A percentile compares a stretch with the other conserved stretches of the same genome.
phyloP scores from a whole-genome alignment of 2,113 vertebrate species.

The Labeo catla region DNA sequence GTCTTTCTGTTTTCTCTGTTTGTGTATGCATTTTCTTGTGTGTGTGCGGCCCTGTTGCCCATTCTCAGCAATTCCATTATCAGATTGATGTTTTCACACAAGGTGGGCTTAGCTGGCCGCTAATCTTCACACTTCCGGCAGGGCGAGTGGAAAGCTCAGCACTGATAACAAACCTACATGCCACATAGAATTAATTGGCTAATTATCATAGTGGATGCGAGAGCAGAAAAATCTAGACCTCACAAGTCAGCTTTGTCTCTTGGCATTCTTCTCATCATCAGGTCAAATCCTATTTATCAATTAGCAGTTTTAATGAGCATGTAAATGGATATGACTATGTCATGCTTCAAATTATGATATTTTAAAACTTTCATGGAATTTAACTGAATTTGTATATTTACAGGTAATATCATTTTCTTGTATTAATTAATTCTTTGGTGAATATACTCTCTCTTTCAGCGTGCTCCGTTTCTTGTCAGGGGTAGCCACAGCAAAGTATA shows the following conservation, averaged over 20 bases:
- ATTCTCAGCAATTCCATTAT: conserved; percentile 16
- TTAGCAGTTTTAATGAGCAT: conserved; percentile 31
- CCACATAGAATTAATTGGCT: conserved; percentile 32
- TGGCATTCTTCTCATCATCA: conserved; percentile 24
- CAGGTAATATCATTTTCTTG: too few species aligned
- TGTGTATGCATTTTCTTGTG: background rate
- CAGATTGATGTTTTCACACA: conserved; percentile 35
- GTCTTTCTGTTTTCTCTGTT: background rate
- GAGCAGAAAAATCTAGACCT: conserved; percentile 17
- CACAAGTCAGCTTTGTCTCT: conserved; percentile 15
- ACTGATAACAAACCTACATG: conserved; percentile 40
- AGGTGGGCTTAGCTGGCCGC: conserved; percentile 20
- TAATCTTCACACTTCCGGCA: conserved; percentile 14
- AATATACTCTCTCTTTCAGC: background rate
- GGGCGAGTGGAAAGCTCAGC: background rate
- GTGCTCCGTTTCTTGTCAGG: background rate
- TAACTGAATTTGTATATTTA: too few species aligned
- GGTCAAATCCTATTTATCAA: conserved; percentile 28
- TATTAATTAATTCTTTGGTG: background rate
- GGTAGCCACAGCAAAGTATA: too few species aligned
- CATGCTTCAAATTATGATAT: background rate
- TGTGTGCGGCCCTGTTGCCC: conserved; percentile 9
- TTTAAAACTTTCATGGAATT: background rate
- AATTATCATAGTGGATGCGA: conserved; percentile 16
- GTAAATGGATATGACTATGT: background rate